These are phyloP conservation scores for Meloidogyne hapla DNA, from an alignment of 1,140 invertebrate species.

Conservation along the genomic window DNA sequence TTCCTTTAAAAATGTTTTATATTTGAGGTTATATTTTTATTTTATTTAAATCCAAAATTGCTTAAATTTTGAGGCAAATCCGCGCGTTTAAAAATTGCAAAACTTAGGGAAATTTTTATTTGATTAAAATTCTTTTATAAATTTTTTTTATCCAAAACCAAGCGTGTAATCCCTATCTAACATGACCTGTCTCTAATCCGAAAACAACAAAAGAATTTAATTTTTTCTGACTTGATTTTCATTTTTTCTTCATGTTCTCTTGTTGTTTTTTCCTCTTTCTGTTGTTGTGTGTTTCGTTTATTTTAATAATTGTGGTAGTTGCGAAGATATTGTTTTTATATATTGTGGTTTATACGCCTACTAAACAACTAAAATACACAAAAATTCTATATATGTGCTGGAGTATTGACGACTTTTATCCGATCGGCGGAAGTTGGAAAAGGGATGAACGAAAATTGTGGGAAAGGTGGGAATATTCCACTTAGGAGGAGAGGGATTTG, in stretches of 20 bases:
- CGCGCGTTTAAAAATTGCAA: no score
- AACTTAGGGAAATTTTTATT: no score
- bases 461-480: background rate
- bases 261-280: background rate
- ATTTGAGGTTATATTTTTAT: no score
- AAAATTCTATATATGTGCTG: background rate
- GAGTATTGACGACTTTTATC: background rate
- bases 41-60: no score
- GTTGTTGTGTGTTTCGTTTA: background rate
- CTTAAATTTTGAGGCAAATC: no score
- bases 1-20: no score
- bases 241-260: background rate
- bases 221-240: no score
- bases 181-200: no score
- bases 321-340: background rate
- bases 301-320: background rate
- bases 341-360: background rate
- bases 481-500: slow-evolving; percentile 3
- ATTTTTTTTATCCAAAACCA: no score
- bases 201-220: no score
- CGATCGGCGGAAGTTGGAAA: background rate
- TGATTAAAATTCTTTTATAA: no score
- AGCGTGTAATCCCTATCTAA: no score
- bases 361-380: background rate
- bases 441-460: background rate